These are phyloP conservation scores for Dioctria rufipes DNA, from an alignment of 2,888 invertebrate genomes.

Conservation along the genomic window DNA sequence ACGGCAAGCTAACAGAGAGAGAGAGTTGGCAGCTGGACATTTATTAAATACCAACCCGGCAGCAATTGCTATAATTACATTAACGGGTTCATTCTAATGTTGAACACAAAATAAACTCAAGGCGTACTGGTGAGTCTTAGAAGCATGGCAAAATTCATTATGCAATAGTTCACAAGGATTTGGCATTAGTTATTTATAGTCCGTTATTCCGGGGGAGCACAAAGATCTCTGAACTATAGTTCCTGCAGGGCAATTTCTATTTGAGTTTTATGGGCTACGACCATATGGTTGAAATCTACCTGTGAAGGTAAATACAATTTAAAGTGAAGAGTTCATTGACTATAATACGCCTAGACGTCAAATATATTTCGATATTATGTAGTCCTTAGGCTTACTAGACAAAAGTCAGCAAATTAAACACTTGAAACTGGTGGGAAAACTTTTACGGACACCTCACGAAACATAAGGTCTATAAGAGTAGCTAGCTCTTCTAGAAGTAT, in stretches of 20 bases:
- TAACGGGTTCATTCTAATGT: constrained; percentile 6
- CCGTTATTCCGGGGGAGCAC: neutral
- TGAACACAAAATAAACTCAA: constrained; percentile 4
- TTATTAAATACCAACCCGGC: constrained; percentile 5
- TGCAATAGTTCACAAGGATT: constrained; percentile 17
- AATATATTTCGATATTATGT: no score
- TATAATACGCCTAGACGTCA: no score
- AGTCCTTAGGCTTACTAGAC: no score
- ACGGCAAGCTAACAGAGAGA: no score
- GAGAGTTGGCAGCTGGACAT: neutral
- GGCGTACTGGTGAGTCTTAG: constrained; percentile 16
- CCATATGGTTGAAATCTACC: neutral
- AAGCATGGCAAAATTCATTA: constrained; percentile 27
- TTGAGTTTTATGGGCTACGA: constrained; percentile 7
- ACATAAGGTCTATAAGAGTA: no score
- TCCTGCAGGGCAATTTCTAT: neutral
- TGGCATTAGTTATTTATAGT: no score
- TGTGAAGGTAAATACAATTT: neutral
- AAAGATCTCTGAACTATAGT: neutral
- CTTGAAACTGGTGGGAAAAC: constrained; percentile 5
- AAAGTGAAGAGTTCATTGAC: no score
- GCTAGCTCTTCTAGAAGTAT: neutral
- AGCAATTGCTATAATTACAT: neutral
- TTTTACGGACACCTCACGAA: neutral
- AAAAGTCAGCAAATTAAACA: neutral